Conservation (phyloP, 2,888 invertebrate genomes). For the Oligia latruncula region DNA sequence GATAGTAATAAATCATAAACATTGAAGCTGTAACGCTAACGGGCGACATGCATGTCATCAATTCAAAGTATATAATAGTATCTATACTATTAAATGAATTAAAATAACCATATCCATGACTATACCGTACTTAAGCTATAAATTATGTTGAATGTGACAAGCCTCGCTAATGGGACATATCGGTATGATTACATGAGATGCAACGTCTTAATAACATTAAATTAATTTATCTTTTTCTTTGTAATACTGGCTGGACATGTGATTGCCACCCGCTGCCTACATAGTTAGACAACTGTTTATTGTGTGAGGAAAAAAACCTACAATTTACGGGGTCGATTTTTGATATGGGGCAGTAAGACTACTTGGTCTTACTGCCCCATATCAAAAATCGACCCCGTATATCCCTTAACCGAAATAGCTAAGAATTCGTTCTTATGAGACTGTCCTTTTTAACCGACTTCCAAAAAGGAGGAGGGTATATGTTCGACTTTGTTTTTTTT, state of each 20-base stretch:
- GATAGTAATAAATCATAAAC: neutral
- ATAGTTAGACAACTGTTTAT: conserved; percentile 8
- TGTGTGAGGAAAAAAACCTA: conserved; percentile 1
- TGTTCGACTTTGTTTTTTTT: too few relatives aligned
- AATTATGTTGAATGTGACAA: conserved; percentile 26
- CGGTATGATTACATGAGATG: conserved; percentile 27
- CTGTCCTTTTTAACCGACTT: too few relatives aligned
- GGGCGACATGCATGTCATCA: neutral
- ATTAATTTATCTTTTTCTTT: conserved; percentile 7
- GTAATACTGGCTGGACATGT: conserved; percentile 18
- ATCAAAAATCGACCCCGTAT: too few relatives aligned
- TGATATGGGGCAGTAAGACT: neutral
- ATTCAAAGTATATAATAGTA: conserved; percentile 14
- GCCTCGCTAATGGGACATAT: conserved; percentile 10
- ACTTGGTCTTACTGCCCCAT: too few relatives aligned
- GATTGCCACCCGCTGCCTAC: conserved; percentile 5
- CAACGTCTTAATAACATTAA: conserved; percentile 7
- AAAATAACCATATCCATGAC: conserved; percentile 18
- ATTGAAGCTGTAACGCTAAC: neutral
- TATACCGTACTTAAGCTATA: conserved; percentile 1
- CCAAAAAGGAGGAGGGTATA: too few relatives aligned
- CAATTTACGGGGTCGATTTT: neutral
- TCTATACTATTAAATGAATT: conserved; percentile 32
- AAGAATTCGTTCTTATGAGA: too few relatives aligned
- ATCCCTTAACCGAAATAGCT: neutral